phyloP scores from a whole-genome alignment of 1,140 invertebrate genomes.

The Heliconius nattereri region DNA sequence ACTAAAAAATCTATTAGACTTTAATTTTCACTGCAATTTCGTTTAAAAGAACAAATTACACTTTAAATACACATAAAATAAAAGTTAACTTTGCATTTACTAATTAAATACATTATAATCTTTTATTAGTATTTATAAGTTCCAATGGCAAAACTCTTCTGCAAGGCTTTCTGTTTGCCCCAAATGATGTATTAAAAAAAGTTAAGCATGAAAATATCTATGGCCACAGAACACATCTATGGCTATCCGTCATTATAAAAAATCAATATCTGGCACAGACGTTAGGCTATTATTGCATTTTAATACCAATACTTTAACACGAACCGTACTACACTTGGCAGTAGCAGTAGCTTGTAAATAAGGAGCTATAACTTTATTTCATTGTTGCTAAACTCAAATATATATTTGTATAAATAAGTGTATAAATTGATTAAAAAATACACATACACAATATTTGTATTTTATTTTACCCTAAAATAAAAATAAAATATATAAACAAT shows the following conservation, averaged over 20 bases:
- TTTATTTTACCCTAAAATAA: no score
- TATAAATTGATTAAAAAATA: no score
- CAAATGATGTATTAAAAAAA: neutral
- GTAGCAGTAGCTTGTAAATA: no score
- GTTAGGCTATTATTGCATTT: neutral
- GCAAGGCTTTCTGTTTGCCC: neutral
- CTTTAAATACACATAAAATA: neutral
- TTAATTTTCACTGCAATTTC: neutral
- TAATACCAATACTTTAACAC: neutral
- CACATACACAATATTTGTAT: no score
- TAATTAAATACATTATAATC: neutral
- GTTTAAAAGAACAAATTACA: neutral
- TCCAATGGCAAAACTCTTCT: neutral
- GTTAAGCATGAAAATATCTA: neutral
- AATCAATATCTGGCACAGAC: conserved; percentile 10
- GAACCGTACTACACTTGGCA: neutral
- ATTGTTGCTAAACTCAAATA: no score
- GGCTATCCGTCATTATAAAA: neutral
- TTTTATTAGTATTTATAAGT: neutral
- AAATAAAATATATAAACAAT: no score
- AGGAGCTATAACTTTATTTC: no score
- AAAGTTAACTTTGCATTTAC: neutral
- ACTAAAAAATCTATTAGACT: neutral
- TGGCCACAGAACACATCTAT: neutral
- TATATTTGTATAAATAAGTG: no score